Base-by-base conservation (phyloP, 2,113 vertebrate genomes). In the Lasiurus cinereus region DNA sequence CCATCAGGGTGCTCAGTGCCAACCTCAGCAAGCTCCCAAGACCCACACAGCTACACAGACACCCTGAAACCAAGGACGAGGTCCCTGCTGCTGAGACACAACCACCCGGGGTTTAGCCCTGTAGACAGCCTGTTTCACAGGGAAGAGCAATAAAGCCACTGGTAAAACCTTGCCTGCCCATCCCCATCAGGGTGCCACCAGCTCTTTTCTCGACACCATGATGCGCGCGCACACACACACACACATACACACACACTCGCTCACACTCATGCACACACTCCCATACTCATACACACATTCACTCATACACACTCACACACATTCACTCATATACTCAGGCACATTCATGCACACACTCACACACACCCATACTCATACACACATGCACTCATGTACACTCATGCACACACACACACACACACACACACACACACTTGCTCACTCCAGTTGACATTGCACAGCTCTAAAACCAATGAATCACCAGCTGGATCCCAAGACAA, bases 1-100 rank as follows among this genome's bases (percentile, higher is more conserved):
- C 31, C 2, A 0, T 0, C 2, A 1, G 15, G 0, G 14, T 1
- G 15, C 13, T 56, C n/a, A 4, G 36, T 11, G 48, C 74, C 52
- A 54, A 27, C 9, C 33, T 83, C 67, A 27, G 56, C 56, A 16
- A 27, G 22, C 72, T 83, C 46, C 7, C 6, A 8, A 64, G 59
- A 33, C 21, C 50, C 69, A 54, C 54, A 6, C 11, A 76, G 67
- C 27, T 16, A 66, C 19, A 72, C 12, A 7, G 50, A 72, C 84
- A 69, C 74, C 86, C 56, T 24, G 85, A 83, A 29, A 29, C 43
- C 74, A 29, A 15, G 24, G 27, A 29, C 31, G 54, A 27, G 16
- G 56, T 27, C 14, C 8, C 94, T 6, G 2, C 19, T 10, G 67
- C 62, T 13, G 39, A 59, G 46, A 13, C 0, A 1, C 31, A n/a